phyloP scores from a whole-genome alignment of 2,113 vertebrate species.

The Willisornis vidua region DNA sequence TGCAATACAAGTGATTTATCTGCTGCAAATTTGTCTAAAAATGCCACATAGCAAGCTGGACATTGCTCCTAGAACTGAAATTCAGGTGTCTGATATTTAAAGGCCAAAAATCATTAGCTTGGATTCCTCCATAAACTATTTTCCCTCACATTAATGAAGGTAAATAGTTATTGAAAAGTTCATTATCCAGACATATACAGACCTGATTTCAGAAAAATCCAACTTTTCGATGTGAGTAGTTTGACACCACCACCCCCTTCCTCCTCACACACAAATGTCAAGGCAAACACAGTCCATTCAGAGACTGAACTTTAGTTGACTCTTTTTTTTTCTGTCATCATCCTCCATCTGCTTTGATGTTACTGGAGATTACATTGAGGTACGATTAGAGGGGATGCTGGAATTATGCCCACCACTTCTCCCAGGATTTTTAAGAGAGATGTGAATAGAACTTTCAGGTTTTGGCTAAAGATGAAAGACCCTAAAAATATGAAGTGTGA shows the following conservation, averaged over 20 bases:
- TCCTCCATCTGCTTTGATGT: constrained; percentile 41
- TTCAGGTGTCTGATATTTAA: background rate
- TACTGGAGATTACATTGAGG: constrained; percentile 30
- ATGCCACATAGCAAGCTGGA: background rate
- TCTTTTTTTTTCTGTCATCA: constrained; percentile 8
- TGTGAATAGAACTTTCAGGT: constrained; percentile 12
- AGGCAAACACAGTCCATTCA: background rate
- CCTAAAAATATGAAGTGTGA: constrained; percentile 10
- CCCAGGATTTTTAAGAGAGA: constrained; percentile 39
- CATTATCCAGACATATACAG: background rate
- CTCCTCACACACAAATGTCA: background rate
- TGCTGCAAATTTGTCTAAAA: background rate
- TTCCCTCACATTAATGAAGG: background rate
- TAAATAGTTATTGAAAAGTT: background rate
- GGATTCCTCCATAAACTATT: background rate
- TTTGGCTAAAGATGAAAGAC: constrained; percentile 59
- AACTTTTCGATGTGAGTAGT: background rate
- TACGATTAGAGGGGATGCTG: constrained; percentile 40
- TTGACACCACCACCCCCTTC: background rate
- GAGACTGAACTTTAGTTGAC: constrained; percentile 48
- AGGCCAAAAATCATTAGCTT: background rate
- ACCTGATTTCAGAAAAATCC: background rate
- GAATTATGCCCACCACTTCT: constrained; percentile 35
- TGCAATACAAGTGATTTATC: background rate
- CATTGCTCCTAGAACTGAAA: background rate